Evolutionary conservation across 2,113 vertebrate genomes (phyloP), one percentile per base, ranked within the genome.

Genomic region (Labeo catla): DNA sequence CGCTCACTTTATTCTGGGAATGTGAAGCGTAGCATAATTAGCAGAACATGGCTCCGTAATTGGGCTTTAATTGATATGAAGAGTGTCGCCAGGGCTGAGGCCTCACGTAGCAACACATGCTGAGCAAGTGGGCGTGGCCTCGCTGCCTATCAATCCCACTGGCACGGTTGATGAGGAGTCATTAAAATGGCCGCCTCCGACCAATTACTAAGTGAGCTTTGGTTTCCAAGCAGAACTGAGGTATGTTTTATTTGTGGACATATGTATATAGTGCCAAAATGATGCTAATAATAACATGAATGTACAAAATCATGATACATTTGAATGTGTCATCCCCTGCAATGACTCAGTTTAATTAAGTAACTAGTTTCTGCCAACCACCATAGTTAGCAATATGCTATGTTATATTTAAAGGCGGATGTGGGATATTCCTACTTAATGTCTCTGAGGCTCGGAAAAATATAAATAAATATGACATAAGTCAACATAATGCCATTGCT

Each of bases 21-120:
- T 84, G 77, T 86, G 79, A 63, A 76, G 86, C 36, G 79, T 86
- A 10, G 88, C 70, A 79, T 93, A 93, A 93, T 92, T 93, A 93
- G 86, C 54, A 84, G 90, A 90, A 93, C 90, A 92, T 79, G 89
- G 87, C 78, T 91, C 73, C 87, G 82, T 92, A 94, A 93, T 92
- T 92, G 91, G 86, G 84, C 86, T 91, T 83, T 93, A 91, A 94
- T 91, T 93, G 91, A 92, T 91, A 92, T 85, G 87, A 93, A 88
- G 90, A 92, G 86, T 86, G 57, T 86, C 47, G 80, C 68, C 74
- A 81, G 84, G 83, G 86, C 78, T 88, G 85, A 73, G 88, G 79
- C 88, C 90, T 66, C 90, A 88, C 89, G 86, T 76, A 63, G n/a
- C 59, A 73, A 90, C 87, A 91, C 84, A 80, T 87, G 82, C 83